Evolutionary conservation across 2,797 vertebrate genomes (phyloP).

Genomic region (Vultur gryphus): DNA sequence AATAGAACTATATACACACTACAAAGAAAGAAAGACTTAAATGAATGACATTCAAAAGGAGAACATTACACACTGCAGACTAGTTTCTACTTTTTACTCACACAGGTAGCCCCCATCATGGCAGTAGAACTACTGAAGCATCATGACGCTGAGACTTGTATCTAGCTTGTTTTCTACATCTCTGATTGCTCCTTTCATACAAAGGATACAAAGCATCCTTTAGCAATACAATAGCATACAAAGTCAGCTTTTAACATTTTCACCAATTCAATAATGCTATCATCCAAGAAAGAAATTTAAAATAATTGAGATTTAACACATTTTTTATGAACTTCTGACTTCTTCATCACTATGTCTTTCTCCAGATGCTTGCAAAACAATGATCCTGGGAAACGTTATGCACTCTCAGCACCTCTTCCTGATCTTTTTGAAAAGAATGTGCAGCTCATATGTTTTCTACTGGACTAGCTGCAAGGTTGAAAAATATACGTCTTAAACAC

Average conservation of each 20-base stretch:
- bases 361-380: not conserved
- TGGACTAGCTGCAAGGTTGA: not conserved
- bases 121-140: not conserved
- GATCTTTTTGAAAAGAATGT: not conserved
- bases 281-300: not conserved
- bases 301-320: not conserved
- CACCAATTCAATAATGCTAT: not conserved
- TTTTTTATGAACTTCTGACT: not conserved
- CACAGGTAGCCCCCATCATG: accelerated
- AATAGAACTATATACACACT: not conserved
- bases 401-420: not conserved
- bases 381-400: not conserved
- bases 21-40: not conserved
- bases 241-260: not conserved
- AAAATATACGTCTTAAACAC: not conserved
- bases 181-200: not conserved
- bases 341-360: not conserved
- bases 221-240: not conserved
- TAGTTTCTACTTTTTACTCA: not conserved
- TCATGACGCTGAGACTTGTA: not conserved
- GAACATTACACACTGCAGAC: not conserved
- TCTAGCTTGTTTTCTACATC: not conserved
- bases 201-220: too few species aligned
- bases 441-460: not conserved
- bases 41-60: not conserved